phyloP scores from a whole-genome alignment of 2,797 vertebrate genomes.

The Coracias cyanogaster region DNA sequence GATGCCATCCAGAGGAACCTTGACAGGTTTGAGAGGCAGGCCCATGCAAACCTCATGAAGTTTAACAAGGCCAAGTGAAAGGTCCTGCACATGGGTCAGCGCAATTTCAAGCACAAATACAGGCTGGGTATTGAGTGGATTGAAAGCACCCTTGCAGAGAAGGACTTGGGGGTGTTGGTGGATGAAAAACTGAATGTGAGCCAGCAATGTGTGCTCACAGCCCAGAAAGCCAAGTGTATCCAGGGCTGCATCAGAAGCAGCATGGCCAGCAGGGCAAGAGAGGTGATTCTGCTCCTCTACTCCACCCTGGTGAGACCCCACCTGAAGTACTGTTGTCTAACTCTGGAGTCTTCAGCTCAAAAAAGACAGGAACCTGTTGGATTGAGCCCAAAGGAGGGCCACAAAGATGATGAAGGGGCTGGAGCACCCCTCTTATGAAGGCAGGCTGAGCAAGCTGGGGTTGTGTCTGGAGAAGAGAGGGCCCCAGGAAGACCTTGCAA shows the following conservation, averaged over 20 bases:
- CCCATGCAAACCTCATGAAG: not conserved
- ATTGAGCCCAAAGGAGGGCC: not conserved
- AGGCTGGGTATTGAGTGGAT: not conserved
- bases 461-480: not conserved
- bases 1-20: not conserved
- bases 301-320: not conserved
- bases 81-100: not conserved
- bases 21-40: not conserved
- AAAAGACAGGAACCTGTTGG: not conserved
- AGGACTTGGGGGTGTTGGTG: not conserved
- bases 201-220: not conserved
- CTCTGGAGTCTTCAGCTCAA: not conserved
- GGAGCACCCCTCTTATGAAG: not conserved
- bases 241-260: not conserved
- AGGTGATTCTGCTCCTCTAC: not conserved
- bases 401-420: not conserved
- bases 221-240: not conserved
- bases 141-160: not conserved
- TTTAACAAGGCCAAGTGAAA: not conserved
- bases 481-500: not conserved
- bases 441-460: not conserved
- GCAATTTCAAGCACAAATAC: not conserved
- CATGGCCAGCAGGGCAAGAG: not conserved
- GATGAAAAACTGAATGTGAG: not conserved
- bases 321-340: not conserved